Base-by-base conservation (phyloP, 2,113 vertebrate genomes). In the Corapipo altera region DNA sequence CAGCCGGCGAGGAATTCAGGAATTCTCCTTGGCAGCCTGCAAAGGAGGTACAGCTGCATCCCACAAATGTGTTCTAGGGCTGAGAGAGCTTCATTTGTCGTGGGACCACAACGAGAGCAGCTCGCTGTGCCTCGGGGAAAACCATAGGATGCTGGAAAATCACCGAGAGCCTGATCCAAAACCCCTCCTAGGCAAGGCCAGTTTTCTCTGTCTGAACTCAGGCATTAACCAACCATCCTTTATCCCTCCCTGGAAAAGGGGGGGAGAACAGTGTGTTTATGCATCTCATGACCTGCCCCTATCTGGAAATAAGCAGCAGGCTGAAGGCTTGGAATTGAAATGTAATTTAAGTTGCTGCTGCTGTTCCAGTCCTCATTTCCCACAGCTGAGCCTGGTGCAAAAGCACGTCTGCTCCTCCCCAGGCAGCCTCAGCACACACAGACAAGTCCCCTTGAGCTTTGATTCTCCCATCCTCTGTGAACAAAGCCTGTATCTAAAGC, bases 1-100 rank as follows among this genome's bases (percentile, higher is more conserved):
- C 89, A 89, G 81, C 83, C 66, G 24, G 92, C 4, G 62, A 92
- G 94, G 85, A 94, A 90, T 95, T 79, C 86, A 92, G 94, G 85
- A 94, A 90, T 95, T 79, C 86, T 92, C 82, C 67, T 83, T 84
- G 82, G 92, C 89, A 92, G 73, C 67, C 28, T 3, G 3, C 62
- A 70, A 51, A 57, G 66, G 85, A 71, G 92, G 52, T 80, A 13
- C 89, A 84, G 85, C 82, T 84, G 82, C 77, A 87, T 37, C 89
- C 26, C 5, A 57, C 57, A 41, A 52, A 79, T 0, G n/a, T 2
- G 19, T 55, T 83, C 85, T 89, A 82, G 89, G 71, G 55, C 39
- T 5, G 3, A 28, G 89, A 52, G 43, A 12, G 6, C 64, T 79
- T 43, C 57, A 2, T 66, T 80, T 83, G 51, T 86, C 82, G 67